These are phyloP conservation scores for Sipha maydis DNA, from an alignment of 2,888 invertebrate genomes.

Conservation along the genomic window DNA sequence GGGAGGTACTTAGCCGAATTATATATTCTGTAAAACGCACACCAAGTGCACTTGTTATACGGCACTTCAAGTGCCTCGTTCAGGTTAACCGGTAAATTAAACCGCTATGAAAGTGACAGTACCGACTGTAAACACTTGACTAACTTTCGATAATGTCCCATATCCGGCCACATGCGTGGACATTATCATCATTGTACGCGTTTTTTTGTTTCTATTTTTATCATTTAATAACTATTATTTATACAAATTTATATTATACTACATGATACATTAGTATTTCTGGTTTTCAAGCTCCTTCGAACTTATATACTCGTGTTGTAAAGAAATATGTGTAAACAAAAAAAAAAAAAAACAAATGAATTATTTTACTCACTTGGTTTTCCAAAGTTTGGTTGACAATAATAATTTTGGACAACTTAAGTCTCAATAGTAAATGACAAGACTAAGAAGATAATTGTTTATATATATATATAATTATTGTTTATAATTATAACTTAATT, in stretches of 20 bases:
- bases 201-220: background rate
- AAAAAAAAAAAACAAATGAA: background rate
- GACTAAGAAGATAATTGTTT: no score
- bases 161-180: background rate
- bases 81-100: conserved; percentile 62
- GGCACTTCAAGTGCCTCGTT: conserved; percentile 41
- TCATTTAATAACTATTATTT: background rate
- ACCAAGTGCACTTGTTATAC: conserved; percentile 52
- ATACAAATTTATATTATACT: background rate
- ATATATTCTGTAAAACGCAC: conserved; percentile 58
- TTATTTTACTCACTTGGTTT: no score
- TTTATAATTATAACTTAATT: no score
- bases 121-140: conserved; percentile 57
- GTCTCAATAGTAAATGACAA: no score
- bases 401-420: no score
- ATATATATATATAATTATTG: no score
- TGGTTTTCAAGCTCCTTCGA: background rate
- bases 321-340: background rate
- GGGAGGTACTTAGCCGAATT: conserved; percentile 55
- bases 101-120: conserved; percentile 59
- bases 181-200: conserved; percentile 11
- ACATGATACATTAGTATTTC: background rate
- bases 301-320: background rate
- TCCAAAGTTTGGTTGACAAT: no score
- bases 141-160: conserved; percentile 40